Evolutionary conservation across 2,113 vertebrate genomes (phyloP).

Genomic region (Ochotona curzoniae): DNA sequence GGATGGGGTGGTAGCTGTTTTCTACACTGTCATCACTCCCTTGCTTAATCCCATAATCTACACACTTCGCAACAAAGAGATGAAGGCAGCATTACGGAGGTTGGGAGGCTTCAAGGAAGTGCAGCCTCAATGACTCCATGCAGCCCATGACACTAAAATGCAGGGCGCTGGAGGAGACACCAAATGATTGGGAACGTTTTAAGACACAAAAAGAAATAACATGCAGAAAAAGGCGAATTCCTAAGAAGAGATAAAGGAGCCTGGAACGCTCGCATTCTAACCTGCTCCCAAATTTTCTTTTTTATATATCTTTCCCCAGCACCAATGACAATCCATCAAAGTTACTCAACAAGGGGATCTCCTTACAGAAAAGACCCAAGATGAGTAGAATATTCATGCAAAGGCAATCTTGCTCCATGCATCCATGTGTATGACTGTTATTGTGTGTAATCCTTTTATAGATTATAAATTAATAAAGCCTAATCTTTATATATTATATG

Average conservation of each 20-base stretch:
- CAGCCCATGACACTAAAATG: neutral
- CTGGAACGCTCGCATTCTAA: neutral
- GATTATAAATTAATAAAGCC: too few species aligned
- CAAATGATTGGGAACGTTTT: neutral
- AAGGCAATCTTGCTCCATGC: neutral
- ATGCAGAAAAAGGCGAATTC: neutral
- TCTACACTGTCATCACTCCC: constrained; percentile 80
- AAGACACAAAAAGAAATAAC: neutral
- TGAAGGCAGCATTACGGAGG: constrained; percentile 70
- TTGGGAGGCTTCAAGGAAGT: constrained; percentile 21
- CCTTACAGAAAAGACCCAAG: neutral
- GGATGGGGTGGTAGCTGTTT: constrained; percentile 74
- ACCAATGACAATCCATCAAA: neutral
- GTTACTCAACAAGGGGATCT: neutral
- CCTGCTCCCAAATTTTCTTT: neutral
- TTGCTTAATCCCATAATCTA: constrained; percentile 80
- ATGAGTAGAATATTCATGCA: neutral
- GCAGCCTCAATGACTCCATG: neutral
- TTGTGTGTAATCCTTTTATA: neutral
- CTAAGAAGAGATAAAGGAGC: neutral
- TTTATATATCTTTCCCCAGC: neutral
- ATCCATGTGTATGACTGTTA: neutral
- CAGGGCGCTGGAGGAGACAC: neutral
- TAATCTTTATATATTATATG: neutral
- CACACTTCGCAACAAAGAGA: constrained; percentile 79